Evolutionary conservation across 2,888 invertebrate genomes (phyloP), one percentile per base, ranked within the genome.

Genomic region (Taphrorychus bicolor): DNA sequence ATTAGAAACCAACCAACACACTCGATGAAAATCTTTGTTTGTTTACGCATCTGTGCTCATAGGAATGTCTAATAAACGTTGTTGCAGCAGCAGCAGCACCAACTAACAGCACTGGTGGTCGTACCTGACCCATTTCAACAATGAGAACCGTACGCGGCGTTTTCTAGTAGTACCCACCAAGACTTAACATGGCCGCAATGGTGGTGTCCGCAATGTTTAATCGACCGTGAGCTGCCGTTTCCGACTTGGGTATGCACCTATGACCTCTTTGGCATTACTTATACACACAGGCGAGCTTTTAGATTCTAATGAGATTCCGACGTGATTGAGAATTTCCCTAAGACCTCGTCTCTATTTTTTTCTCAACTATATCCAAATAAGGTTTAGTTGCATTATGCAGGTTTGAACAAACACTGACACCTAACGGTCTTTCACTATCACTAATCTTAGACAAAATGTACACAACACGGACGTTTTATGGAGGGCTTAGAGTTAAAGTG

Each of bases 161-260:
- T 63, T 63, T 40, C 56, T 22, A 49, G 32, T 32, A 32, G n/a
- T n/a, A n/a, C n/a, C 32, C 18, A 19, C 18, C 18, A 19, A 19
- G 19, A 18, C 3, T 51, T 51, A 19, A 21, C 52, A 58, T 22
- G 32, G 32, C 32, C 32, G 32, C 32, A 11, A 32, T 61, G 52
- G 40, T 60, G 18, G 40, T 66, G 73, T 71, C 73, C 74, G 73
- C 73, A 63, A 72, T 73, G 67, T 60, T 66, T 69, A 74, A 70
- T 73, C 68, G 71, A 72, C 71, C 74, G 73, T 75, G 66, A 51
- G 70, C 51, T 72, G 69, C 61, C 67, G 72, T 74, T 75, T 75
- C 73, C 73, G 72, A 59, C 63, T 59, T 59, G 14, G 45, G 19
- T 48, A 14, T 49, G 32, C 52, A 60, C 61, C 60, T 61, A 41